Evolutionary conservation across 2,113 vertebrate species (phyloP), one percentile per base, ranked within the genome.

Genomic region (Dissostichus mawsoni): DNA sequence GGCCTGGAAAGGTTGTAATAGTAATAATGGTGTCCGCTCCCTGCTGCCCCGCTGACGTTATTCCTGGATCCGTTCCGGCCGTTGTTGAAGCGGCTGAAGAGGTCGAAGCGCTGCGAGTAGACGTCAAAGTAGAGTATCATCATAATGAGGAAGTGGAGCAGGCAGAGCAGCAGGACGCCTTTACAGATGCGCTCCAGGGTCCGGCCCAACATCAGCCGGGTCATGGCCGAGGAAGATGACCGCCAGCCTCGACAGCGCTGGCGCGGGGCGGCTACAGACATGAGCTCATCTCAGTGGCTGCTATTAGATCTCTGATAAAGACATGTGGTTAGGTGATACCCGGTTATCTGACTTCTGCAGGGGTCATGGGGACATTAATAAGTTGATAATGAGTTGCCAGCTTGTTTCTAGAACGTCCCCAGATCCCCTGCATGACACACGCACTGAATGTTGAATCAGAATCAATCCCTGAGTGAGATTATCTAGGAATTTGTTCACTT

Each of bases 151-250:
- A 99, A 99, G 94, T 99, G 98, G 86, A 99, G 96, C 88, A 99
- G 93, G 95, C 98, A 99, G 75, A 99, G 96, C 88, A 99, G 95
- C 91, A 99, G 95, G 91, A 99, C 97, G 0, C 97, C 98, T 95
- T 99, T 99, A 95, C 98, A 99, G 94, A 99, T 96, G 89, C 98
- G 97, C 97, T 99, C 98, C 96, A 99, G 96, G 92, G 97, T 99
- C 85, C 97, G 96, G 88, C 98, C 98, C 94, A 99, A 94, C 95
- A 97, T 96, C 96, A 99, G 94, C 95, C 98, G 98, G 96, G 97
- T 97, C 98, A 99, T 99, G 97, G 97, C 98, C 96, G 88, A 93
- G 81, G 91, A 80, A 80, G 83, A 78, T 33, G 85, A 85, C 85
- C 87, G 84, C 82, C 92, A 91, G 89, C 95, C 92, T 86, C 86